These are phyloP conservation scores for Gyrodactylus bullatarudis DNA, from an alignment of 1,140 invertebrate genomes.

Conservation along the genomic window DNA sequence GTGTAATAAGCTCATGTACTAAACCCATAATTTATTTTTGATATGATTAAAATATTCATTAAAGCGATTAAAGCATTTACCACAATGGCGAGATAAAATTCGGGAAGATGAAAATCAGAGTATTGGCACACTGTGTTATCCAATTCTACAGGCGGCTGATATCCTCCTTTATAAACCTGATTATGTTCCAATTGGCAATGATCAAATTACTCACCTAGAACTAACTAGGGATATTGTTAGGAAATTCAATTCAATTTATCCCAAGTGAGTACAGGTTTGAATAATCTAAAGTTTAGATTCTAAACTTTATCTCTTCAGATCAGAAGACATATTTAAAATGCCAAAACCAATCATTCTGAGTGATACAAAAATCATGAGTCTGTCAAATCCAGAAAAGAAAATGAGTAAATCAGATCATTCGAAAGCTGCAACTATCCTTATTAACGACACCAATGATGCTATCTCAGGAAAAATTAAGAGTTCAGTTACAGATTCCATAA, in stretches of 20 bases:
- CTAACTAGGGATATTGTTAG: background rate
- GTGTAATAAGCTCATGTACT: too few relatives aligned
- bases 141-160: background rate
- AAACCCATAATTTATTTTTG: too few relatives aligned
- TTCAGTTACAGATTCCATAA: background rate
- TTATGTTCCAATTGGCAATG: background rate
- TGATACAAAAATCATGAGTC: background rate
- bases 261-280: too few relatives aligned
- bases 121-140: background rate
- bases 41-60: too few relatives aligned
- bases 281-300: too few relatives aligned
- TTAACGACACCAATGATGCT: background rate
- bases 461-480: background rate
- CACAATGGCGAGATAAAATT: slow-evolving; percentile 3
- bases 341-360: background rate
- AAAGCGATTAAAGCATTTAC: background rate
- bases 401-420: background rate
- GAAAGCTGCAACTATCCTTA: background rate
- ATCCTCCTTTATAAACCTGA: background rate
- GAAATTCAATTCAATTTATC: background rate
- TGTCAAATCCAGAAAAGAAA: background rate
- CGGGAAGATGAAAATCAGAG: background rate
- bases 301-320: too few relatives aligned
- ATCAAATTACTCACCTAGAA: slow-evolving; percentile 5
- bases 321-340: background rate